Evolutionary conservation across 2,797 vertebrate species (phyloP).

Genomic region (Cichlasoma orientale): DNA sequence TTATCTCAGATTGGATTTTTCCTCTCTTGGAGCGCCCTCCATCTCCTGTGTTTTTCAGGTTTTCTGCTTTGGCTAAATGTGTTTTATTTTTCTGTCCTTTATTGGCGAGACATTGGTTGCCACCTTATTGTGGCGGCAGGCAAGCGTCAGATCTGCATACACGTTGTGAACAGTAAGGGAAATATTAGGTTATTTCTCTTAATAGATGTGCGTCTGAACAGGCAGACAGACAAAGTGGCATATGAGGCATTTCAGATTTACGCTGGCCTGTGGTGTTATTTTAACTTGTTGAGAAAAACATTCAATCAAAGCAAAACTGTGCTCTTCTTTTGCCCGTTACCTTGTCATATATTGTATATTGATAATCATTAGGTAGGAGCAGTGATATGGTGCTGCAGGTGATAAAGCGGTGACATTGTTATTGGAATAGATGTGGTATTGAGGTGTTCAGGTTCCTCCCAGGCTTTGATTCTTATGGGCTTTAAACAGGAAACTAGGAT

Average conservation of each 20-base stretch:
- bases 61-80: conserved; percentile 74
- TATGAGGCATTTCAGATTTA: conserved; percentile 50
- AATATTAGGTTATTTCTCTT: conserved; percentile 68
- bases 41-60: conserved; percentile 66
- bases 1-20: conserved; percentile 85
- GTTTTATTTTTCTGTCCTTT: conserved; percentile 65
- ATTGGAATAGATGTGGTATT: conserved; percentile 72
- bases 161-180: conserved; percentile 57
- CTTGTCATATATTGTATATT: conserved; percentile 65
- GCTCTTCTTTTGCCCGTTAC: conserved; percentile 12
- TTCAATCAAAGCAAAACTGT: conserved; percentile 53
- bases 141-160: conserved; percentile 52
- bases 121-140: conserved; percentile 63
- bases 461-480: conserved; percentile 76
- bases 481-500: conserved; percentile 82
- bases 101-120: conserved; percentile 57
- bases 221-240: conserved; percentile 46
- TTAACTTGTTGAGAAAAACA: conserved; percentile 51
- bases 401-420: conserved; percentile 74
- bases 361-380: conserved; percentile 68
- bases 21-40: conserved; percentile 63
- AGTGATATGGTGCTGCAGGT: conserved; percentile 61
- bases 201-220: conserved; percentile 63
- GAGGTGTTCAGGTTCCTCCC: conserved; percentile 67
- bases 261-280: conserved; percentile 33